Conservation (phyloP, 53 echinoderm and acorn worm genomes). For the Henricia sp. region DNA sequence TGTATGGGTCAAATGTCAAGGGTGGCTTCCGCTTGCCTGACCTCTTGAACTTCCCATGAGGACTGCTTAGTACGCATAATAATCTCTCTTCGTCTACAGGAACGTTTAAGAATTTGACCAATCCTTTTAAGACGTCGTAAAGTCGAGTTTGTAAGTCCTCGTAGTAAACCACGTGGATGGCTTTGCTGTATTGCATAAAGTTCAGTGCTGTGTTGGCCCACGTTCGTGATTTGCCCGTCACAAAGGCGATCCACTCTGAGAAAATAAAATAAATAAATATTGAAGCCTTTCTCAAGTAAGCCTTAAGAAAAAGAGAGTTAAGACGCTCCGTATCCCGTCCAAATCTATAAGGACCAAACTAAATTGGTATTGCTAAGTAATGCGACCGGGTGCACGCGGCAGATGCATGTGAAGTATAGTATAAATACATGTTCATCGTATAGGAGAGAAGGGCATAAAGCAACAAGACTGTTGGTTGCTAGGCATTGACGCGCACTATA, state of each 20-base stretch:
- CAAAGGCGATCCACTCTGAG: conserved; percentile 96
- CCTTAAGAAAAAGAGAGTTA: too few relatives aligned
- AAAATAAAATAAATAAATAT: conserved; percentile 6
- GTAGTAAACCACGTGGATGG: conserved; percentile 87
- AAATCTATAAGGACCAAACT: too few relatives aligned
- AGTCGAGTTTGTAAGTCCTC: conserved; percentile 82
- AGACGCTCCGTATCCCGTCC: too few relatives aligned
- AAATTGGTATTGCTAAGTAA: too few relatives aligned
- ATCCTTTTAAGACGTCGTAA: conserved; percentile 63
- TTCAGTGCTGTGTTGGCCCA: conserved; percentile 98
- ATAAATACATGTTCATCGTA: too few relatives aligned
- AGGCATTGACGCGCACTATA: too few relatives aligned
- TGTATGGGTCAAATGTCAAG: conserved; percentile 87
- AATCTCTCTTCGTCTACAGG: conserved; percentile 75
- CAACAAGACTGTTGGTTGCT: too few relatives aligned
- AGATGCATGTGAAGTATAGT: too few relatives aligned
- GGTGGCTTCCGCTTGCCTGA: conserved; percentile 64
- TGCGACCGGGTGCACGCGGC: too few relatives aligned
- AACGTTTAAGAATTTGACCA: conserved; percentile 70
- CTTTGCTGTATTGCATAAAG: conserved; percentile 83
- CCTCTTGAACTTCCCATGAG: conserved; percentile 91
- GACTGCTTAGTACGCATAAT: conserved; percentile 79
- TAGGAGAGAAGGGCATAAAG: too few relatives aligned
- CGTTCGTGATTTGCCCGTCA: conserved; percentile 89
- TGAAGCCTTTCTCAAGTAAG: background rate